phyloP scores from a whole-genome alignment of 2,888 invertebrate genomes.

The Anoncus sp. region DNA sequence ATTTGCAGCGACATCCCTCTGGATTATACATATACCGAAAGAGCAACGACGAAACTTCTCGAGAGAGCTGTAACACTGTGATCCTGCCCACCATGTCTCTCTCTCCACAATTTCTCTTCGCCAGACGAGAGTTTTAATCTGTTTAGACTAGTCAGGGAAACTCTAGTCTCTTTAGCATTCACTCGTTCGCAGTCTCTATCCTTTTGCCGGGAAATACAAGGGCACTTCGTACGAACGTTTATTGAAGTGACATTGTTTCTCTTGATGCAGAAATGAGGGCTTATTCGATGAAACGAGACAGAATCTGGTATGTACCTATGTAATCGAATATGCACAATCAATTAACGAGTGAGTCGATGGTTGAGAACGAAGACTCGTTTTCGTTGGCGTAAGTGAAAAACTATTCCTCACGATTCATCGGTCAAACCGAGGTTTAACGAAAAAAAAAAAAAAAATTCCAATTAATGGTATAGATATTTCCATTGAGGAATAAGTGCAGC shows the following conservation, averaged over 20 bases:
- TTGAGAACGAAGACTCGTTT: not conserved
- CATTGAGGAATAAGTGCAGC: too few relatives aligned
- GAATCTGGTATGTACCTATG: too few relatives aligned
- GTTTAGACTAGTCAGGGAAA: slow-evolving; percentile 25
- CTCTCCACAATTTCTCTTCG: slow-evolving; percentile 12
- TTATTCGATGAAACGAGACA: too few relatives aligned
- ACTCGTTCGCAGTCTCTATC: not conserved
- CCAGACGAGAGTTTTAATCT: slow-evolving; percentile 42
- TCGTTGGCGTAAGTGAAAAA: not conserved
- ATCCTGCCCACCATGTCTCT: not conserved
- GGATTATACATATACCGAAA: slow-evolving; percentile 17
- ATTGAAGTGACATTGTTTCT: too few relatives aligned
- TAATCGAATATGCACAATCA: not conserved
- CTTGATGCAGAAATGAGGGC: too few relatives aligned
- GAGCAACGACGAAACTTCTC: not conserved
- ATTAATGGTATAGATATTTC: too few relatives aligned
- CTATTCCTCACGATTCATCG: too few relatives aligned
- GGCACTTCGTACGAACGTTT: too few relatives aligned
- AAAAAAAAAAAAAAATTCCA: too few relatives aligned
- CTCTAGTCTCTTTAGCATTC: slow-evolving; percentile 10
- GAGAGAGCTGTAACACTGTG: not conserved
- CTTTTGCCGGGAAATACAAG: too few relatives aligned
- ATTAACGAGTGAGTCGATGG: not conserved
- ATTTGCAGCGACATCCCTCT: slow-evolving; percentile 13
- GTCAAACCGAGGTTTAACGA: too few relatives aligned